Evolutionary conservation across 2,113 vertebrate species (phyloP).

Genomic region (Tautogolabrus adspersus): DNA sequence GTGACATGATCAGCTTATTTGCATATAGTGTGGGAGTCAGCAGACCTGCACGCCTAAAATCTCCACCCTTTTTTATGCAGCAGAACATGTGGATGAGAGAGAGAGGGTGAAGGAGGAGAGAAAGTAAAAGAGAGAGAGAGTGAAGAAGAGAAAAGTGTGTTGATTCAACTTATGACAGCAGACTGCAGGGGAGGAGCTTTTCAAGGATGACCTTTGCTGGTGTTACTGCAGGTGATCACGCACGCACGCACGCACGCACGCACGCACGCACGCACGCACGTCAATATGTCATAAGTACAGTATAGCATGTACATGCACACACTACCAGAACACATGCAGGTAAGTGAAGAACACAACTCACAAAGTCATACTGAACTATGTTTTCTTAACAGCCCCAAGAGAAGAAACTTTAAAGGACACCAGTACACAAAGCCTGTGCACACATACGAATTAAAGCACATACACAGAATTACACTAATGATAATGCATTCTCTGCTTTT

Average conservation of each 20-base stretch:
- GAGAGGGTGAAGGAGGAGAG: slow-evolving; percentile 6
- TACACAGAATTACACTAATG: no score
- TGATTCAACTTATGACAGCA: slow-evolving; percentile 62
- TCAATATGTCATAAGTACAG: not conserved
- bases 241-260: slow-evolving; percentile 16
- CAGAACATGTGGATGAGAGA: slow-evolving; percentile 32
- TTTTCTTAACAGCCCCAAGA: not conserved
- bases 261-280: not conserved
- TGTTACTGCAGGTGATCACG: slow-evolving; percentile 66
- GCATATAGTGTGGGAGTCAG: slow-evolving; percentile 36
- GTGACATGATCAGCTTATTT: slow-evolving; percentile 22
- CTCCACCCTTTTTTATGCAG: slow-evolving; percentile 45
- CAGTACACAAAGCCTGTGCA: not conserved
- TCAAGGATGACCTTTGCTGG: slow-evolving; percentile 67
- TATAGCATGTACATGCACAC: not conserved
- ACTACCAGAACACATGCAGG: not conserved
- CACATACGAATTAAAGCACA: not conserved
- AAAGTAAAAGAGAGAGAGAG: not conserved
- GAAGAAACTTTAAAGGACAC: not conserved
- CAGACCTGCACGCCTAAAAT: slow-evolving; percentile 33
- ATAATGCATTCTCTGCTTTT: not conserved
- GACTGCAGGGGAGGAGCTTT: slow-evolving; percentile 69
- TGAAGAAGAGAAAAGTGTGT: slow-evolving; percentile 33
- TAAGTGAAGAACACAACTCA: not conserved
- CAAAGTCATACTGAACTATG: not conserved